Conservation (phyloP, 2,113 vertebrate genomes). For the Gambusia affinis region DNA sequence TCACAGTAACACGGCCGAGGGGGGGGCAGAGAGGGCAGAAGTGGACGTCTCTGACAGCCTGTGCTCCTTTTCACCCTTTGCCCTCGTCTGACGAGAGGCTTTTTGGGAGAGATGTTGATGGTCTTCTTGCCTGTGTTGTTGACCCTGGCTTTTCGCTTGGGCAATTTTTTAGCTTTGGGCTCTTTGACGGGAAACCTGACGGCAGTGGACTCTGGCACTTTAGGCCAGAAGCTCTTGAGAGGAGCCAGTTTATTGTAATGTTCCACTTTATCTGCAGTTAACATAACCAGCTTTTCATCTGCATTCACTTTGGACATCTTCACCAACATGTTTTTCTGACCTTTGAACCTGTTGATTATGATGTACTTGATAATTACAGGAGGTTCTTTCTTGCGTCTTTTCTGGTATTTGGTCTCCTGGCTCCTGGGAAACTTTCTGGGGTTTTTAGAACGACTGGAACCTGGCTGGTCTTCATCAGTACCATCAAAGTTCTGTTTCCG, state of each 20-base stretch:
- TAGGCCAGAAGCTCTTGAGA: conserved; percentile 96
- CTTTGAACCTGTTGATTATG: conserved; percentile 98
- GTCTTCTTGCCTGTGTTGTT: conserved; percentile 85
- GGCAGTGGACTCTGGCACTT: conserved; percentile 91
- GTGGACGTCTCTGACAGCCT: conserved; percentile 68
- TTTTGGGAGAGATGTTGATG: conserved; percentile 78
- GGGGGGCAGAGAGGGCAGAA: conserved; percentile 81
- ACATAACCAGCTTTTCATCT: conserved; percentile 86
- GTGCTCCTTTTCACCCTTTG: conserved; percentile 76
- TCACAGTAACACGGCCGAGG: conserved; percentile 89
- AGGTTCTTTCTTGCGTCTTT: conserved; percentile 91
- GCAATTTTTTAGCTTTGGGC: conserved; percentile 89
- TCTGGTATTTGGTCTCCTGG: conserved; percentile 82
- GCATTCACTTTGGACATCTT: conserved; percentile 92
- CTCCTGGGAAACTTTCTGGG: conserved; percentile 59
- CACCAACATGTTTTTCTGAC: conserved; percentile 98
- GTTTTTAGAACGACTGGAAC: conserved; percentile 82
- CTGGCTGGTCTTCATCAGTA: conserved; percentile 86
- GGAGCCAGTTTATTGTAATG: conserved; percentile 91
- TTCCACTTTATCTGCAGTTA: conserved; percentile 91
- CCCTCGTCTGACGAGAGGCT: conserved; percentile 57
- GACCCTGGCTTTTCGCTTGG: conserved; percentile 90
- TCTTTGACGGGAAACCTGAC: conserved; percentile 89
- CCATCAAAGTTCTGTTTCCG: conserved; percentile 89
- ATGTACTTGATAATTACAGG: conserved; percentile 99